These are phyloP conservation scores for Drosophila gaucha DNA, from an alignment of 2,888 invertebrate species.

Conservation along the genomic window DNA sequence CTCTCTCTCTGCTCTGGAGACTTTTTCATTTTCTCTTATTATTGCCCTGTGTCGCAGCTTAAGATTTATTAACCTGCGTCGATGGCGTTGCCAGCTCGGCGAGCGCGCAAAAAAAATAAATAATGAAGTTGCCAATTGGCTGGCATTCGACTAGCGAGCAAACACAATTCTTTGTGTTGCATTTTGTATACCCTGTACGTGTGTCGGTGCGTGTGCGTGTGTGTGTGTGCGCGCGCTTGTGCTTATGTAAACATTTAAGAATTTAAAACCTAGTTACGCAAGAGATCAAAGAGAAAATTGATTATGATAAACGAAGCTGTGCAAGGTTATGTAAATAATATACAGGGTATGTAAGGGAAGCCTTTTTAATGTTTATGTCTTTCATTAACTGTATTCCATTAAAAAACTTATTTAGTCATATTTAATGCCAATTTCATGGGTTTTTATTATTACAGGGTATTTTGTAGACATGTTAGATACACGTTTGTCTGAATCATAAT, in stretches of 20 bases:
- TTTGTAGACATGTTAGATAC: neutral
- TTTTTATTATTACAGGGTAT: neutral
- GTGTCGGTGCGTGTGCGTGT: neutral
- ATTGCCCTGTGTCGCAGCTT: slow-evolving; percentile 65
- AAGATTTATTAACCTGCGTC: slow-evolving; percentile 78
- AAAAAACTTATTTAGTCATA: too few species aligned
- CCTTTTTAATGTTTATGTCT: neutral
- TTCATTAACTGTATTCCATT: too few species aligned
- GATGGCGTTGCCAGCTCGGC: slow-evolving; percentile 37
- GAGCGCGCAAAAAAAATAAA: slow-evolving; percentile 16
- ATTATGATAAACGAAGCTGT: neutral
- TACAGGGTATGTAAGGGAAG: neutral
- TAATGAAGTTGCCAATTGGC: slow-evolving; percentile 55
- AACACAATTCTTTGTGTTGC: slow-evolving; percentile 3
- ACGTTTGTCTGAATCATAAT: too few species aligned
- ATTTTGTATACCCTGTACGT: slow-evolving; percentile 27
- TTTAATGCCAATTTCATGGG: too few species aligned
- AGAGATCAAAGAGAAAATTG: slow-evolving; percentile 15
- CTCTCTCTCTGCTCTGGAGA: neutral
- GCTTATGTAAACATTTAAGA: neutral
- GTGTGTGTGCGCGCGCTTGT: neutral
- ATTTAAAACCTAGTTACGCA: neutral
- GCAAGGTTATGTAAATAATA: neutral
- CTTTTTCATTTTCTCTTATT: slow-evolving; percentile 43
- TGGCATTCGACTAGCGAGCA: neutral